Conservation (phyloP, 2,113 vertebrate genomes). For the Phasianus colchicus region DNA sequence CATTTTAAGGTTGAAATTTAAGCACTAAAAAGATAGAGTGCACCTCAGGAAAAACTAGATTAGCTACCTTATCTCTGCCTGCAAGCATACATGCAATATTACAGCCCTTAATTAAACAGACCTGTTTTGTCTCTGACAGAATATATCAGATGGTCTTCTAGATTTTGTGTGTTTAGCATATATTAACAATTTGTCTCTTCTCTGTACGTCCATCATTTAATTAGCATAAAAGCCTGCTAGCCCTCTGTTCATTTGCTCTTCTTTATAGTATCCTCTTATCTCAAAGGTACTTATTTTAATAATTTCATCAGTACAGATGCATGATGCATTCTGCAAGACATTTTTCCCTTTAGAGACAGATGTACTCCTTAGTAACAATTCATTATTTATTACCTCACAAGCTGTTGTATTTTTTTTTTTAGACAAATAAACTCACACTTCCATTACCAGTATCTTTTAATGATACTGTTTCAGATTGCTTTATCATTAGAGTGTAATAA, state of each 20-base stretch:
- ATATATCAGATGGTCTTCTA: conserved; percentile 28
- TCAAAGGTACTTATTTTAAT: conserved; percentile 40
- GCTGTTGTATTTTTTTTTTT: conserved; percentile 15
- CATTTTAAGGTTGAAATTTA: conserved; percentile 49
- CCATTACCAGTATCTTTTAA: conserved; percentile 58
- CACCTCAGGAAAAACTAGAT: conserved; percentile 53
- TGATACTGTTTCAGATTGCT: conserved; percentile 44
- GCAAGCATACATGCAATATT: conserved; percentile 51
- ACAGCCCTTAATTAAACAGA: conserved; percentile 58
- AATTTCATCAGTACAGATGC: conserved; percentile 23
- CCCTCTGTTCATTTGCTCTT: not conserved
- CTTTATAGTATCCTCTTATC: not conserved
- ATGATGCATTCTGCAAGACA: not conserved
- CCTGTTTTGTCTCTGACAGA: conserved; percentile 32
- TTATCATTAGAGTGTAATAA: conserved; percentile 17
- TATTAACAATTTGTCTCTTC: conserved; percentile 29
- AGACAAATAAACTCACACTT: conserved; percentile 45
- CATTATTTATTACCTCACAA: conserved; percentile 38
- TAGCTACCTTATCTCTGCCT: conserved; percentile 64
- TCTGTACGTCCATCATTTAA: conserved; percentile 2
- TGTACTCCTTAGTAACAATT: conserved; percentile 34
- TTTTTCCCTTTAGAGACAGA: conserved; percentile 37
- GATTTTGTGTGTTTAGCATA: conserved; percentile 42
- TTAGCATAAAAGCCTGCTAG: conserved; percentile 22
- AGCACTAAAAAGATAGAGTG: conserved; percentile 47